phyloP scores from a whole-genome alignment of 2,113 vertebrate genomes.

The Grammomys surdaster region DNA sequence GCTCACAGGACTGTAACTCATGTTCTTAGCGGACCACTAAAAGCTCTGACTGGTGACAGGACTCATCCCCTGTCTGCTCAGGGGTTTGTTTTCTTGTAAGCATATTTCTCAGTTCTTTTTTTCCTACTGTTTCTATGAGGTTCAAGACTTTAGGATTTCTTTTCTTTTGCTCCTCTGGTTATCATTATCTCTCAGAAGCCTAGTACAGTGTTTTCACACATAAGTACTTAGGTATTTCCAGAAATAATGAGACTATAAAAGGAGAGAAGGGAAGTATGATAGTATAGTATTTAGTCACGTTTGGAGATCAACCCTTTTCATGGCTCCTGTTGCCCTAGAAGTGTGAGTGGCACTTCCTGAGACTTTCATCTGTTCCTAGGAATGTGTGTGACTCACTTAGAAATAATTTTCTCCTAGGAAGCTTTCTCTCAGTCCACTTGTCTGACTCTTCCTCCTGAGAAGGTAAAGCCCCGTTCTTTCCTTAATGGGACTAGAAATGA shows the following conservation, averaged over 20 bases:
- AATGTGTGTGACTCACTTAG: conserved; percentile 19
- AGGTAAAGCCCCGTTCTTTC: conserved; percentile 28
- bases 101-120: conserved; percentile 14
- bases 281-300: neutral
- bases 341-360: neutral
- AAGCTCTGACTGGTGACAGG: neutral
- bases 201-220: neutral
- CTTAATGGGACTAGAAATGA: conserved; percentile 25
- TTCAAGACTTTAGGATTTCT: neutral
- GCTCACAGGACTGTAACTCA: neutral
- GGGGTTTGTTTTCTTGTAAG: neutral
- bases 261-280: neutral
- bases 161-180: neutral
- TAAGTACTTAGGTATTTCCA: neutral
- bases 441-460: neutral
- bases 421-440: neutral
- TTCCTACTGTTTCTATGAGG: neutral
- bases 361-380: neutral
- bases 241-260: conserved; percentile 3
- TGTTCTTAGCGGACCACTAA: neutral
- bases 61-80: neutral
- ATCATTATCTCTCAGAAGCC: neutral
- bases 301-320: neutral
- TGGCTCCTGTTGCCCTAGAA: neutral
- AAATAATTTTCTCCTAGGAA: neutral